These are phyloP conservation scores for Darevskia nairensis DNA, from an alignment of 2,797 vertebrate genomes.

Conservation along the genomic window DNA sequence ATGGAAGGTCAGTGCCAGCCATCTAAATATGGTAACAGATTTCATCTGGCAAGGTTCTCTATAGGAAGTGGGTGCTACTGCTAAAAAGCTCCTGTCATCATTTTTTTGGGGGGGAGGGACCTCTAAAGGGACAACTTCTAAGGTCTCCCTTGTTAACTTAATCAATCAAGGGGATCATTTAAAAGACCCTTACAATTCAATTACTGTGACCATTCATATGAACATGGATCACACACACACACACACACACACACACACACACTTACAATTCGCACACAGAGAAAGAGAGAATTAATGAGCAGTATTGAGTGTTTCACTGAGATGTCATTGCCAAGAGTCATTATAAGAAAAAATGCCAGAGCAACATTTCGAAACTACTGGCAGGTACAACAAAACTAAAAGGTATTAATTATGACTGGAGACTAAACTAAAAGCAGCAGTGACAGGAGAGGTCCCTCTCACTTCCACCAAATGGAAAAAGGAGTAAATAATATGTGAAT, in stretches of 20 bases:
- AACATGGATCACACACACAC: too few species aligned
- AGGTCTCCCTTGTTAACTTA: too few species aligned
- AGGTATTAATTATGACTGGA: neutral
- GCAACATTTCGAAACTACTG: neutral
- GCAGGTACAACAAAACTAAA: slow-evolving; percentile 14
- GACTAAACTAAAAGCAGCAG: neutral
- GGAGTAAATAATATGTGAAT: neutral
- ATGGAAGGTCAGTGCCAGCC: neutral
- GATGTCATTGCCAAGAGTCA: neutral
- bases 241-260: too few species aligned
- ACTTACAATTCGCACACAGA: too few species aligned
- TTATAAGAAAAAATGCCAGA: neutral
- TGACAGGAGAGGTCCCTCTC: rapidly evolving
- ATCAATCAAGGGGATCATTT: too few species aligned
- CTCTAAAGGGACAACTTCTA: neutral
- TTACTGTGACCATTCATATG: too few species aligned
- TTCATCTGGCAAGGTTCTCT: neutral
- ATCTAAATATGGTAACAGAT: neutral
- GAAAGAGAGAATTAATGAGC: too few species aligned
- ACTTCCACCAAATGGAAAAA: neutral
- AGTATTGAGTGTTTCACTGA: neutral
- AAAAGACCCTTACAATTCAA: too few species aligned
- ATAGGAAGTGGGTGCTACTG: neutral
- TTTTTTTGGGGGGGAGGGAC: neutral
- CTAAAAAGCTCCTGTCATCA: neutral